phyloP scores from a whole-genome alignment of 2,888 invertebrate species.

The Timema cristinae region DNA sequence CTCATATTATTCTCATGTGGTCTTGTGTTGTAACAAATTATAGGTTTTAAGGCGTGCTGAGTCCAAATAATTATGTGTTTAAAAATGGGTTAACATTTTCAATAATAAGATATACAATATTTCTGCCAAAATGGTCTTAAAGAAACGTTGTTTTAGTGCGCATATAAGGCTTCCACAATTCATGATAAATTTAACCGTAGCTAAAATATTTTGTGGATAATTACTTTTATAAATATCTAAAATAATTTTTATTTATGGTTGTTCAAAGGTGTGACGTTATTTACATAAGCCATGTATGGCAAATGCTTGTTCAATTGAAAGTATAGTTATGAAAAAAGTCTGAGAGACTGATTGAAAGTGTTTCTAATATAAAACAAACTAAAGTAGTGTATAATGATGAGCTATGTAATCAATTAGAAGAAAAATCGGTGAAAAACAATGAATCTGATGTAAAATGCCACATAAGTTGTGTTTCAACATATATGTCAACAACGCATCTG shows the following conservation, averaged over 20 bases:
- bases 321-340: not conserved
- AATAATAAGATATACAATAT: not conserved
- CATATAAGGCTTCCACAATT: too few relatives aligned
- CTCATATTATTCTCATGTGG: not conserved
- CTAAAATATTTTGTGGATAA: not conserved
- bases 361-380: not conserved
- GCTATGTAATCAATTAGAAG: not conserved
- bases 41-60: not conserved
- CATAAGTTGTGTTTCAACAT: conserved; percentile 12
- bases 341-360: not conserved
- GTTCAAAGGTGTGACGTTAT: not conserved
- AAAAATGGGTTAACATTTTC: not conserved
- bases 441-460: conserved; percentile 2
- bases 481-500: not conserved
- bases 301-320: not conserved
- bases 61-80: not conserved
- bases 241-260: not conserved
- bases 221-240: not conserved
- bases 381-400: not conserved
- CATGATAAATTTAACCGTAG: too few relatives aligned
- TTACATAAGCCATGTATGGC: not conserved
- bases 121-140: not conserved
- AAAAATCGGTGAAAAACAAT: not conserved
- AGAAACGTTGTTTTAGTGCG: too few relatives aligned
- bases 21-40: not conserved